Evolutionary conservation across 2,113 vertebrate genomes (phyloP).

Genomic region (Hypocryptadius cinnamomeus): DNA sequence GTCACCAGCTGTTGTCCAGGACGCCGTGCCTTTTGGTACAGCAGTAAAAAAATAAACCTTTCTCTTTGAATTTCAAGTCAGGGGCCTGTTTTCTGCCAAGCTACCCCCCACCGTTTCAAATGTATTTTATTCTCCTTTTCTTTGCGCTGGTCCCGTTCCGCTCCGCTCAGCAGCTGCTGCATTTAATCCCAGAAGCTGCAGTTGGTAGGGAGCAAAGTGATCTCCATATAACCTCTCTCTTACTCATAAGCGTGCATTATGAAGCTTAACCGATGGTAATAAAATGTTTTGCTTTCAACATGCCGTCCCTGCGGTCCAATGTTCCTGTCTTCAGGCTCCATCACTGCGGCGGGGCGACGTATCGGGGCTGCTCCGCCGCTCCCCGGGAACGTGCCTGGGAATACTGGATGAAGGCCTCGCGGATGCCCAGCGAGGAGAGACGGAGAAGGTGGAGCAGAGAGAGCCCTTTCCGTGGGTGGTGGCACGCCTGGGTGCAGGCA

Average conservation of each 20-base stretch:
- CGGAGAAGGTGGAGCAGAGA: not conserved
- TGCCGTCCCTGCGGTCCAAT: constrained; percentile 24
- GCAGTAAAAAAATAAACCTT: not conserved
- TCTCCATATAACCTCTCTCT: constrained; percentile 27
- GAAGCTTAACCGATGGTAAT: constrained; percentile 36
- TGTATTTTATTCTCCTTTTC: not conserved
- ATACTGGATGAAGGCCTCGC: not conserved
- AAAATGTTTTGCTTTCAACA: constrained; percentile 44
- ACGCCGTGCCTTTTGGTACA: not conserved
- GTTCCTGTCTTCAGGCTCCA: constrained; percentile 25
- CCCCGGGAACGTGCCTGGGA: not conserved
- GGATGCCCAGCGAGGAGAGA: not conserved
- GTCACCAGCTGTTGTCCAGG: not conserved
- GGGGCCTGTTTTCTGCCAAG: not conserved
- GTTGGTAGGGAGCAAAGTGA: constrained; percentile 26
- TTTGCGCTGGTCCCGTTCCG: not conserved
- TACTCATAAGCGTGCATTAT: constrained; percentile 12
- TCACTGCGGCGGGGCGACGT: not conserved
- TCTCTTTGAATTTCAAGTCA: not conserved
- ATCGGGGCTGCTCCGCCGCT: not conserved
- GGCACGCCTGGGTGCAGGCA: not conserved
- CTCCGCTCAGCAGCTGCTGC: constrained; percentile 13
- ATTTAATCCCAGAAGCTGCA: constrained; percentile 37
- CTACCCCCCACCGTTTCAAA: not conserved
- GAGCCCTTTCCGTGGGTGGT: not conserved